A percentile compares a stretch with the other conserved stretches of the same genome.
These are phyloP conservation scores for Fissipunctia ypsillon DNA, from an alignment of 2,888 invertebrate genomes.

Conservation along the genomic window DNA sequence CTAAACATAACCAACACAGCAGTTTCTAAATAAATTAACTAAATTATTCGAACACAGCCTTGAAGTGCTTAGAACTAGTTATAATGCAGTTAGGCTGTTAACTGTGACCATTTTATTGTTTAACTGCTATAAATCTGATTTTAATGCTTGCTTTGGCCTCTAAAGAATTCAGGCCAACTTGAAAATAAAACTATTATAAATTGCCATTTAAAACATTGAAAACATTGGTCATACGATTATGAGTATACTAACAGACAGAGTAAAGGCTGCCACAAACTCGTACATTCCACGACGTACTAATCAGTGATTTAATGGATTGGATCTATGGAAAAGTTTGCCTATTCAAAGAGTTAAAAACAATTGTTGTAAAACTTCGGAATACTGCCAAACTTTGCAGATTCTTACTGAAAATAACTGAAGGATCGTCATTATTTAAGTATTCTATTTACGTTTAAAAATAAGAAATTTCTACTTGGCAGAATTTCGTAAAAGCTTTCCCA, in stretches of 20 bases:
- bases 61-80: conserved; percentile 48
- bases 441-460: conserved; percentile 26
- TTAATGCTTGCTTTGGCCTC: conserved; percentile 48
- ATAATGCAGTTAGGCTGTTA: conserved; percentile 48
- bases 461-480: conserved; percentile 18
- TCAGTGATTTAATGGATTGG: background rate
- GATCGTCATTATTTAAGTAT: conserved; percentile 20
- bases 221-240: conserved; percentile 13
- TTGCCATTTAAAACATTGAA: conserved; percentile 44
- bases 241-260: background rate
- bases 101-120: conserved; percentile 52
- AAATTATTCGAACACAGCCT: conserved; percentile 44
- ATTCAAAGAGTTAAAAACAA: conserved; percentile 10
- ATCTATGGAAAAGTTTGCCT: background rate
- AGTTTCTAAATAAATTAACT: conserved; percentile 52
- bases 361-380: conserved; percentile 8
- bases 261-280: conserved; percentile 3
- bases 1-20: conserved; percentile 45
- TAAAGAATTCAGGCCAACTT: conserved; percentile 49
- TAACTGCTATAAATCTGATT: conserved; percentile 48
- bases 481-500: conserved; percentile 32
- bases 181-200: conserved; percentile 47
- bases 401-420: conserved; percentile 3
- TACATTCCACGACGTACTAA: background rate
- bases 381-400: background rate